Base-by-base conservation (phyloP, 2,797 vertebrate species). In the Bryconaethiops microstoma region DNA sequence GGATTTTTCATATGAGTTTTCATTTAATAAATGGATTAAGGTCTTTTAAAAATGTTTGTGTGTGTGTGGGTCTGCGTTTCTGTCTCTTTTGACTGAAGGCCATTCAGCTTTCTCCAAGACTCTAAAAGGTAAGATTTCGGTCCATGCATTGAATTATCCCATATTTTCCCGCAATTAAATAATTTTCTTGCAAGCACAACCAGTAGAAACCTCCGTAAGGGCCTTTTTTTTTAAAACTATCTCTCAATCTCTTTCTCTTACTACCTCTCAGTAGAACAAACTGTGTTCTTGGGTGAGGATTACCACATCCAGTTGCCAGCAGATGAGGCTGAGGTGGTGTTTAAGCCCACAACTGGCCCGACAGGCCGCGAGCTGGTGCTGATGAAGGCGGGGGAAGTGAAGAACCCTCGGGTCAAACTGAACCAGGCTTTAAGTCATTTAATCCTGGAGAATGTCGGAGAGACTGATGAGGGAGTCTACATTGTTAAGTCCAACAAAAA, bases 401-500 rank as follows among this genome's bases (percentile, higher is more conserved):
- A 89, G 48, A 65, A 64, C 83, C n/a, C 0, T 23, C 88, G 92
- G 59, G 90, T 85, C 83, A 91, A 84, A 55, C 72, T 92, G 68
- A 92, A 90, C 87, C 1, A 0, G 3, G 23, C n/a, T 5, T 62
- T 42, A 54, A 92, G 79, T 45, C 89, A 92, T 86, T 90, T 95
- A n/a, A 72, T 92, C n/a, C 78, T 95, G 81, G 82, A 92, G 0
- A 62, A 84, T 0, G 92, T 95, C 65, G 88, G 59, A 0, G 93
- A 94, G 84, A 87, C 19, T 0, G 93, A 95, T 2, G 92, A 94
- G 87, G 94, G 94, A 23, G 5, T 89, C 62, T 95, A 95, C 91
- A 90, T 82, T 0, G 50, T 95, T 73, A 92, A 87, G 77, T 87
- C 91, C 54, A 85, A 42, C 0, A 73, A 91, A 13, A 78, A 86